Percentiles rank a stretch among this genome's conserved stretches.
These are phyloP conservation scores for Channa maculata DNA, from an alignment of 2,113 vertebrate genomes.

Conservation along the genomic window DNA sequence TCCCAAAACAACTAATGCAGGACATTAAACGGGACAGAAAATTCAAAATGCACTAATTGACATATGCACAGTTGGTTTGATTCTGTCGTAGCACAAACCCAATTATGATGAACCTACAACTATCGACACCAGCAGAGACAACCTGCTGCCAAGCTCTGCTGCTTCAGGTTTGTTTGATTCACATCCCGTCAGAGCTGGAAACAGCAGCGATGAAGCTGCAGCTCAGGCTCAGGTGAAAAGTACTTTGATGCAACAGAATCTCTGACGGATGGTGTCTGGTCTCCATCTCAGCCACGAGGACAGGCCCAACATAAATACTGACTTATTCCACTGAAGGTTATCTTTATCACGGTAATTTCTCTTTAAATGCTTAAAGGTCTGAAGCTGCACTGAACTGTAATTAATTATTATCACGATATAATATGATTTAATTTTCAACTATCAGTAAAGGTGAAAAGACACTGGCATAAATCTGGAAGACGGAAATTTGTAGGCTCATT, in stretches of 20 bases:
- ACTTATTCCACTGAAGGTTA: not conserved
- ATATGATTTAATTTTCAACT: not conserved
- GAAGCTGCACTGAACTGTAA: not conserved
- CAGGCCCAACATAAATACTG: not conserved
- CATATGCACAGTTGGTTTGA: too few species aligned
- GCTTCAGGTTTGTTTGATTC: conserved; percentile 25
- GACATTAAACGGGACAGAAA: too few species aligned
- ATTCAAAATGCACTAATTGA: too few species aligned
- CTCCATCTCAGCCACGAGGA: not conserved
- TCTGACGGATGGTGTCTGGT: not conserved
- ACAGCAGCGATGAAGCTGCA: not conserved
- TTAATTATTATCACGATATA: not conserved
- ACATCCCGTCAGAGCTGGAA: not conserved
- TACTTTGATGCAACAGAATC: not conserved
- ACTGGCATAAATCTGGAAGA: not conserved
- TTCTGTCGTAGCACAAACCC: too few species aligned
- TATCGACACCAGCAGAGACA: too few species aligned
- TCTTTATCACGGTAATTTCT: conserved; percentile 1
- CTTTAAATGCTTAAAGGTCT: not conserved
- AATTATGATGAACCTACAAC: too few species aligned
- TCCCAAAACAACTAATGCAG: too few species aligned
- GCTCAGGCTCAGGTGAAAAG: not conserved
- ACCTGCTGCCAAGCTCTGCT: not conserved
- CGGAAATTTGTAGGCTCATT: not conserved
- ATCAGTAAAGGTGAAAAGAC: not conserved